Percentiles rank a stretch among this genome's conserved stretches.
These are phyloP conservation scores for Tapirus terrestris DNA, from an alignment of 2,113 vertebrate species.

Conservation along the genomic window DNA sequence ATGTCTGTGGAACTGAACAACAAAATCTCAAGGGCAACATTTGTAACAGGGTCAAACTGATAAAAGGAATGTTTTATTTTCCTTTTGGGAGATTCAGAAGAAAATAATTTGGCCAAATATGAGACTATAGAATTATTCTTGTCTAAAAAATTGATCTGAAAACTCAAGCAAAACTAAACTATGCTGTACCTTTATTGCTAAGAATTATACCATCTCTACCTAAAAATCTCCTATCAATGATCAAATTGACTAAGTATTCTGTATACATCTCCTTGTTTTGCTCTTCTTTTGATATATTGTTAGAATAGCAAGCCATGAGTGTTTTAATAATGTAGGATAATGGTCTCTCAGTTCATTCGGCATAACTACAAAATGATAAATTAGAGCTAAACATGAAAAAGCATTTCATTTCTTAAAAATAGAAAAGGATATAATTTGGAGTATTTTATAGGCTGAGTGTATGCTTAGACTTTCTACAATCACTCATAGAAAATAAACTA, in stretches of 20 bases:
- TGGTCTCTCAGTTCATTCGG: constrained; percentile 39
- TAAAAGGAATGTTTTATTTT: constrained; percentile 53
- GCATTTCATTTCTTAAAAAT: constrained; percentile 58
- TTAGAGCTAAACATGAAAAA: constrained; percentile 52
- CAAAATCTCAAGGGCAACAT: constrained; percentile 39
- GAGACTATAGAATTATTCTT: constrained; percentile 24
- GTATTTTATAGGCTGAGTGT: background rate
- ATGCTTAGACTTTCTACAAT: constrained; percentile 7
- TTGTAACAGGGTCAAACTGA: constrained; percentile 44
- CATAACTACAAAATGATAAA: constrained; percentile 50
- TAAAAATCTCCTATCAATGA: background rate
- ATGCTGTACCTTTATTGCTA: background rate
- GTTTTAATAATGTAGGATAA: constrained; percentile 64
- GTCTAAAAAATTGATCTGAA: constrained; percentile 47
- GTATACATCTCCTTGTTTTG: background rate
- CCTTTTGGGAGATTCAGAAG: constrained; percentile 39
- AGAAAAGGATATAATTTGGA: background rate
- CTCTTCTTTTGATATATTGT: constrained; percentile 19
- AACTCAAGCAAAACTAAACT: constrained; percentile 6
- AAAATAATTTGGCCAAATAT: constrained; percentile 62
- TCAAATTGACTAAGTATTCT: background rate
- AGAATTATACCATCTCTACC: background rate
- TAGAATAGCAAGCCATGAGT: background rate
- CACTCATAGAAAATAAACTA: constrained; percentile 21
- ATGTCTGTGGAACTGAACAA: constrained; percentile 31